Evolutionary conservation across 2,888 invertebrate species (phyloP), one percentile per base, ranked within the genome.

Genomic region (Dicyrtomina minuta): DNA sequence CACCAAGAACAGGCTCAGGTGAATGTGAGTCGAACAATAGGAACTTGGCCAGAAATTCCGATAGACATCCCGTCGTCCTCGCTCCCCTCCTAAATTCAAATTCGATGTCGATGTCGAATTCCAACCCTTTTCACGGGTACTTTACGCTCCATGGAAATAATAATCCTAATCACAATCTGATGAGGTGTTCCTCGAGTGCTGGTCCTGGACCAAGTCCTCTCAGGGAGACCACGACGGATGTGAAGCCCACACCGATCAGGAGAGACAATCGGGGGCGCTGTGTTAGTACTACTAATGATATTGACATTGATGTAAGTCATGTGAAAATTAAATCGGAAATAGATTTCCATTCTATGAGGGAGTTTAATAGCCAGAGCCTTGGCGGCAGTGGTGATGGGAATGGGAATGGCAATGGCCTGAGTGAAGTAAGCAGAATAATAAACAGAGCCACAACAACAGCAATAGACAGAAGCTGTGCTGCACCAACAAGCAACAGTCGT

Each of bases 251-350:
- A n/a, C n/a, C n/a, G n/a, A n/a, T n/a, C n/a, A n/a, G n/a, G n/a
- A n/a, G n/a, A n/a, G n/a, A n/a, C n/a, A n/a, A n/a, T n/a, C n/a
- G n/a, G n/a, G n/a, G n/a, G n/a, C 15, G 17, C 46, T n/a, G 17
- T 15, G 17, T 5, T 46, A 46, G n/a, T 10, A 15, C 5, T 46
- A 46, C 4, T 46, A 46, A 46, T 46, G 17, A 41, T 41, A 41
- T 41, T 12, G 13, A 41, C 43, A 41, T 8, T 39, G 56, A 39
- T 20, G 22, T 27, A 26, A 43, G 43, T 41, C 44, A 60, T 66
- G 67, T 72, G 70, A 75, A 75, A 74, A 73, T 74, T 39, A 76
- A 74, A 67, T 72, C 74, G 74, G 76, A 76, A 76, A 71, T 74
- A 51, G 60, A 71, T 61, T 76, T 76, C 67, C n/a, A n/a, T n/a